Evolutionary conservation across 2,797 vertebrate species (phyloP).

Genomic region (Urophycis tenuis): DNA sequence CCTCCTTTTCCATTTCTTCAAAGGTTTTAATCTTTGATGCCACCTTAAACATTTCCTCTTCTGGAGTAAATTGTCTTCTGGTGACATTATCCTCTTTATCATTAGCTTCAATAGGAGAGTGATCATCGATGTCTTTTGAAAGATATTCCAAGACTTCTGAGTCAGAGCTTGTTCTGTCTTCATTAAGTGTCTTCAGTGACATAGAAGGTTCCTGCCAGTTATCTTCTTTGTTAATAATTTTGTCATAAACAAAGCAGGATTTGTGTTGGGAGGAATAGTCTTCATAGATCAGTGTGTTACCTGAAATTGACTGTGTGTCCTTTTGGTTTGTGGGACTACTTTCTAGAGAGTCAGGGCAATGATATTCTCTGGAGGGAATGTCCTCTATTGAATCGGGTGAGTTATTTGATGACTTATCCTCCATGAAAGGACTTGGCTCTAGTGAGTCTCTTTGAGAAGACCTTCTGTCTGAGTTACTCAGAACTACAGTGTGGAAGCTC

Average conservation of each 20-base stretch:
- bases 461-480: constrained; percentile 69
- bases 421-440: constrained; percentile 82
- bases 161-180: constrained; percentile 72
- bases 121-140: constrained; percentile 28
- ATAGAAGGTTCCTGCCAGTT: constrained; percentile 62
- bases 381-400: constrained; percentile 96
- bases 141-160: constrained; percentile 51
- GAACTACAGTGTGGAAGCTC: constrained; percentile 63
- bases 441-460: constrained; percentile 83
- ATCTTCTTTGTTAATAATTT: constrained; percentile 50
- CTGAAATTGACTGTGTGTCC: constrained; percentile 42
- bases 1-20: constrained; percentile 90
- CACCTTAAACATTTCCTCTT: constrained; percentile 99
- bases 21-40: constrained; percentile 94
- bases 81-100: constrained; percentile 32
- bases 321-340: constrained; percentile 79
- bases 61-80: constrained; percentile 81
- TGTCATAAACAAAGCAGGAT: constrained; percentile 51
- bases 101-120: constrained; percentile 33
- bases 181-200: constrained; percentile 62
- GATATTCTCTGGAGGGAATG: constrained; percentile 86
- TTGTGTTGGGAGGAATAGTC: constrained; percentile 61
- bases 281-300: constrained; percentile 55
- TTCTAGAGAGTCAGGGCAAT: constrained; percentile 90
- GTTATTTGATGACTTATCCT: constrained; percentile 86